Evolutionary conservation across 2,113 vertebrate genomes (phyloP).

Genomic region (Willisornis vidua): DNA sequence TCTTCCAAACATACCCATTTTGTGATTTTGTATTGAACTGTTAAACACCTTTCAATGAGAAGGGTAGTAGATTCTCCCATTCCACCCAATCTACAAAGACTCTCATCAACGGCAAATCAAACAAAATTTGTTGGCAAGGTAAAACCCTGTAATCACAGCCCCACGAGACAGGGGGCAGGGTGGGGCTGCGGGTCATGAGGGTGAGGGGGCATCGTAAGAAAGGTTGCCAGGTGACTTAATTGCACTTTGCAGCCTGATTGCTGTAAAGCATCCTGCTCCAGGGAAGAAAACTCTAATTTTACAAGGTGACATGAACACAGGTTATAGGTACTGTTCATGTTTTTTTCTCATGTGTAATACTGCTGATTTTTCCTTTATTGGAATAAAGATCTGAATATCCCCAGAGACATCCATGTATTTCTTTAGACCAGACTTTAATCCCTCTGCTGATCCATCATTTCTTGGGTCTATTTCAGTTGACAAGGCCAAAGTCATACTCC

Average conservation of each 20-base stretch:
- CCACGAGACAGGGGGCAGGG: background rate
- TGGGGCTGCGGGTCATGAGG: too few species aligned
- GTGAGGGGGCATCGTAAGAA: background rate
- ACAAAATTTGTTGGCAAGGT: background rate
- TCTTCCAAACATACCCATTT: background rate
- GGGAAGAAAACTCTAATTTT: background rate
- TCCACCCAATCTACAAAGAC: background rate
- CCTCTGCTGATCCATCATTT: constrained; percentile 31
- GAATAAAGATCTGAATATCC: constrained; percentile 12
- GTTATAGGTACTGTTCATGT: background rate
- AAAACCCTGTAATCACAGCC: background rate
- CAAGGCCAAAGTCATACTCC: constrained; percentile 17
- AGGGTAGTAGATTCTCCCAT: background rate
- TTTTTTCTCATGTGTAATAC: constrained; percentile 4
- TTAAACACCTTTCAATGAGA: background rate
- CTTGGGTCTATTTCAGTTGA: constrained; percentile 26
- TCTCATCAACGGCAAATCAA: background rate
- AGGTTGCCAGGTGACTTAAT: background rate
- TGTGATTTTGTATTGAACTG: background rate
- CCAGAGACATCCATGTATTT: background rate
- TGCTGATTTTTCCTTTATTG: background rate
- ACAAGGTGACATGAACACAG: background rate
- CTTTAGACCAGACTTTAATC: constrained; percentile 11
- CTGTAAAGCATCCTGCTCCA: background rate
- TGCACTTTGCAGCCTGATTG: background rate